Evolutionary conservation across 2,888 invertebrate genomes (phyloP), one percentile per base, ranked within the genome.

Genomic region (Chrysolina haemoptera): DNA sequence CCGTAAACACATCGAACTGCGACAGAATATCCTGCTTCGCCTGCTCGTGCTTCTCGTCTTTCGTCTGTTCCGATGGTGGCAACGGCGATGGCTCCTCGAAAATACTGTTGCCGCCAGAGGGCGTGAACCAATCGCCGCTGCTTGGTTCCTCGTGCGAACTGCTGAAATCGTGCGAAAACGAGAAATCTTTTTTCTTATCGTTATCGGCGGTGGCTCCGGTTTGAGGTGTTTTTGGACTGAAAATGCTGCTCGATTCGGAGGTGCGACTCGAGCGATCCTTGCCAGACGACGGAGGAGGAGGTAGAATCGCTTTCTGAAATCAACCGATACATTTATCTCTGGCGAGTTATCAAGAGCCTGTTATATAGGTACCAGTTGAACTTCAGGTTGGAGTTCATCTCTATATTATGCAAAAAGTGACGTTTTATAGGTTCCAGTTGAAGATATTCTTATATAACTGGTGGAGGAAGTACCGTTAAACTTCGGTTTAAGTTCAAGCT

Each of bases 1-100:
- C 97, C 80, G 96, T 96, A 91, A 97, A 97, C 84, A 97, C 95
- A 90, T 96, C 96, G 90, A 93, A 92, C 87, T 88, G 88, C 14
- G 88, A 87, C 79, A 88, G 79, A 76, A 88, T 88, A 78, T 88
- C 88, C 77, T 87, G 85, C 70, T 87, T 87, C 14, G 85, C 80
- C 48, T 82, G 81, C 78, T 88, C 87, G 68, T 87, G 86, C 73
- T 86, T 86, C 46, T 87, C 86, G 67, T 87, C 87, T 76, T 83
- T 85, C 4, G 80, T 75, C n/a, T 82, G 78, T 73, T 83, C 83
- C 16, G 79, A 59, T 65, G 76, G 46, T 27, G 79, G 64, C 69
- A 76, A 55, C 35, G 82, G 66, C 6, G 84, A 76, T 10, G 84
- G 79, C 68, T 87, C 87, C 68, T 87, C 87, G 70, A 87, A 86